phyloP scores from a whole-genome alignment of 2,888 invertebrate species.

The Melanostoma mellinum region DNA sequence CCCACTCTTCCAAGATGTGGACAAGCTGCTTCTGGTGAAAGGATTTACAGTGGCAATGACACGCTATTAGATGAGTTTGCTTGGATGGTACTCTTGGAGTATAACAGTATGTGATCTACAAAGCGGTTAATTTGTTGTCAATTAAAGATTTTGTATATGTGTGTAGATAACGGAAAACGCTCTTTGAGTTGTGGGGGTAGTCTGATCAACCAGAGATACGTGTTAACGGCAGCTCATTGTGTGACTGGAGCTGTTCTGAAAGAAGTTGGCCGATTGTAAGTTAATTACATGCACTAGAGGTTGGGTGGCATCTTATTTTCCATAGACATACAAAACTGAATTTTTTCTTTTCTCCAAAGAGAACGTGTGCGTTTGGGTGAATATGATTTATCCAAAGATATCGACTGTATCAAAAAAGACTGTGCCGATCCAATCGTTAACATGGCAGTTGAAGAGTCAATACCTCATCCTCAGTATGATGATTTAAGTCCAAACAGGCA shows the following conservation, averaged over 20 bases:
- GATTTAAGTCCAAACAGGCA: conserved; percentile 84
- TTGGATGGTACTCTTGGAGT: conserved; percentile 86
- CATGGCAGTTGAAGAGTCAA: conserved; percentile 85
- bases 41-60: conserved; percentile 85
- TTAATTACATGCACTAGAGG: conserved; percentile 77
- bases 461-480: conserved; percentile 86
- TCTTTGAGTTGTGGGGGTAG: conserved; percentile 87
- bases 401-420: conserved; percentile 81
- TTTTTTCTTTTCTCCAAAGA: conserved; percentile 57
- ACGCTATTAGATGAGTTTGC: conserved; percentile 86
- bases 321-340: neutral
- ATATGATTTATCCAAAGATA: conserved; percentile 77
- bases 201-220: conserved; percentile 85
- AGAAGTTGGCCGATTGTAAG: conserved; percentile 84
- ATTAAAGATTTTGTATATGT: too few species aligned
- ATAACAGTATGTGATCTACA: conserved; percentile 84
- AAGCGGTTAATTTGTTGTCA: neutral
- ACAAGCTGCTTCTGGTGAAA: conserved; percentile 80
- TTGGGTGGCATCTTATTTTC: neutral
- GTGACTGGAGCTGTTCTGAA: conserved; percentile 83
- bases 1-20: conserved; percentile 79
- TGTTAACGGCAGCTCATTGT: conserved; percentile 86
- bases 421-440: conserved; percentile 85
- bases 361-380: conserved; percentile 79
- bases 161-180: conserved; percentile 72